A percentile compares a stretch with the other conserved stretches of the same genome.
Conservation (phyloP, 2,797 vertebrate genomes). For the Podarcis lilfordi region DNA sequence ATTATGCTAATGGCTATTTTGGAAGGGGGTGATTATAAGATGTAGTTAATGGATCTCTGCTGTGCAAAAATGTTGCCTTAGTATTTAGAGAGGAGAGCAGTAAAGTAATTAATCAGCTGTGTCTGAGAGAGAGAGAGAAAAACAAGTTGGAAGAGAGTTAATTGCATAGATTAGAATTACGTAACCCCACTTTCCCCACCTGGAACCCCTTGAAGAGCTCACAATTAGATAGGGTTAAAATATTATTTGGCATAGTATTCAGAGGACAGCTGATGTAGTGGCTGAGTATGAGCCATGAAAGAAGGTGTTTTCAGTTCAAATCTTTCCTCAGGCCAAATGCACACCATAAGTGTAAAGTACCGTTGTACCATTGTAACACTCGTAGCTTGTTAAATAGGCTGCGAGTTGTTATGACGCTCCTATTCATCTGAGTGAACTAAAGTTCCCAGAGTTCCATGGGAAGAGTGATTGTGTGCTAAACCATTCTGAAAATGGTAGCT, state of each 20-base stretch:
- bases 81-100: conserved; percentile 17
- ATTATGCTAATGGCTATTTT: conserved; percentile 67
- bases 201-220: not conserved
- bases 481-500: too few species aligned
- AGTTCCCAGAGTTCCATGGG: too few species aligned
- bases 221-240: not conserved
- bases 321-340: too few species aligned
- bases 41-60: conserved; percentile 59
- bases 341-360: too few species aligned
- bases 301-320: not conserved
- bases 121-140: not conserved
- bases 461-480: too few species aligned
- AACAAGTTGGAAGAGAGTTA: not conserved
- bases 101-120: conserved; percentile 42
- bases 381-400: too few species aligned
- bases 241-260: not conserved
- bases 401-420: too few species aligned
- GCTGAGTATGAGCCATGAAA: not conserved
- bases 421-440: too few species aligned
- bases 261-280: not conserved
- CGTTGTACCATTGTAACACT: too few species aligned
- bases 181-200: not conserved
- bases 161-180: not conserved
- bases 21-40: conserved; percentile 62
- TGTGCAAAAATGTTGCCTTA: conserved; percentile 51